These are phyloP conservation scores for Chaetodon trifascialis DNA, from an alignment of 2,113 vertebrate species.

Conservation along the genomic window DNA sequence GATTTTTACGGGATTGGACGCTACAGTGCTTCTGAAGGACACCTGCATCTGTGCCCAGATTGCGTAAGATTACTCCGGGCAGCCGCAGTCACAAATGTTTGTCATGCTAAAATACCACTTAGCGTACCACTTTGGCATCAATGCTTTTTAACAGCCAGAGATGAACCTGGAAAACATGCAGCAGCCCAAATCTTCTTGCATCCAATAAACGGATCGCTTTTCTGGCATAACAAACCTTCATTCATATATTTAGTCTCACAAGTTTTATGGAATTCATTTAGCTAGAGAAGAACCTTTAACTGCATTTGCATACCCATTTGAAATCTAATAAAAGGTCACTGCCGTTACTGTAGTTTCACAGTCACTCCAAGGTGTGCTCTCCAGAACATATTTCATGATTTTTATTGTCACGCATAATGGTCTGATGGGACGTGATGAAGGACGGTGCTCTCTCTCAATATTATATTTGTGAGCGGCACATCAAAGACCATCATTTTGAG, in stretches of 20 bases:
- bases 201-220: neutral
- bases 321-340: constrained; percentile 15
- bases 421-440: neutral
- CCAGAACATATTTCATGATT: constrained; percentile 2
- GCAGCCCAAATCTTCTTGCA: neutral
- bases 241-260: neutral
- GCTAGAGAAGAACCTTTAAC: neutral
- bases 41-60: constrained; percentile 40
- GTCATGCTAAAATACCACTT: too few relatives aligned
- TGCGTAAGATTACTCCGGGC: constrained; percentile 21
- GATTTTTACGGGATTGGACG: constrained; percentile 41
- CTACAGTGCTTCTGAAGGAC: constrained; percentile 26
- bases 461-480: neutral
- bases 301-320: neutral
- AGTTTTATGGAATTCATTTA: neutral
- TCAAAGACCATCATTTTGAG: constrained; percentile 12
- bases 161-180: neutral
- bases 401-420: neutral
- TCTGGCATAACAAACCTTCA: neutral
- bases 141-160: neutral
- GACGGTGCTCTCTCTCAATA: neutral
- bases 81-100: neutral
- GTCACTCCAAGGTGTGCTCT: neutral
- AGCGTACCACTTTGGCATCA: neutral
- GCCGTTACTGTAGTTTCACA: neutral